Percentiles rank a stretch among this genome's conserved stretches.
phyloP scores from a whole-genome alignment of 2,888 invertebrate genomes.

The Archips crataeganus region DNA sequence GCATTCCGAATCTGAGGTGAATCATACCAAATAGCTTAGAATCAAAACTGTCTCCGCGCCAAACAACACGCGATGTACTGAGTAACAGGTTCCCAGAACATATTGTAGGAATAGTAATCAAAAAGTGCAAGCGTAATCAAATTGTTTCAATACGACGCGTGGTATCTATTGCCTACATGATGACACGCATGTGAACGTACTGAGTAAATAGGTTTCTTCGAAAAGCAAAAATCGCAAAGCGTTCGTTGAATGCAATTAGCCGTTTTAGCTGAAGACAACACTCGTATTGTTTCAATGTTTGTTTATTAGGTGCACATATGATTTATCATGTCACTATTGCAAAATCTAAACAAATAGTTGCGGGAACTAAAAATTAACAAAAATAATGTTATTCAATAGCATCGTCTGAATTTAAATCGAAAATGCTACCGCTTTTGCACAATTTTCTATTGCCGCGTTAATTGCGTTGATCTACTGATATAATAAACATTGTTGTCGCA shows the following conservation, averaged over 20 bases:
- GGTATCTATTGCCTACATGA: conserved; percentile 32
- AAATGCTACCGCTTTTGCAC: conserved; percentile 16
- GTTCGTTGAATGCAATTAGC: conserved; percentile 33
- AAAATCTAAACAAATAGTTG: not conserved
- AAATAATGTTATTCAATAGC: conserved; percentile 5
- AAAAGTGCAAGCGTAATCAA: conserved; percentile 37
- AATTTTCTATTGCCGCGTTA: conserved; percentile 36
- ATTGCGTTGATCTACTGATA: conserved; percentile 40
- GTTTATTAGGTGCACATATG: not conserved
- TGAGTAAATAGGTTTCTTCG: conserved; percentile 30
- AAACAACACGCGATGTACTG: conserved; percentile 27
- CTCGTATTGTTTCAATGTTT: conserved; percentile 8
- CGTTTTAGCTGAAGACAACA: conserved; percentile 5
- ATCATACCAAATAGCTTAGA: conserved; percentile 23
- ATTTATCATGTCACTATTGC: not conserved
- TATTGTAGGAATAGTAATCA: conserved; percentile 28
- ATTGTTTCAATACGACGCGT: not conserved
- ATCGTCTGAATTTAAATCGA: conserved; percentile 11
- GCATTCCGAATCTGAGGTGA: conserved; percentile 43
- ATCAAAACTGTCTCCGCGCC: conserved; percentile 28
- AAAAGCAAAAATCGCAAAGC: conserved; percentile 26
- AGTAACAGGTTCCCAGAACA: conserved; percentile 32
- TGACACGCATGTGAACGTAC: conserved; percentile 22
- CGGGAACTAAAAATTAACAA: not conserved
- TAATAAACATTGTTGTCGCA: conserved; percentile 34